phyloP scores from a whole-genome alignment of 1,140 invertebrate genomes.

The Conus ventricosus region DNA sequence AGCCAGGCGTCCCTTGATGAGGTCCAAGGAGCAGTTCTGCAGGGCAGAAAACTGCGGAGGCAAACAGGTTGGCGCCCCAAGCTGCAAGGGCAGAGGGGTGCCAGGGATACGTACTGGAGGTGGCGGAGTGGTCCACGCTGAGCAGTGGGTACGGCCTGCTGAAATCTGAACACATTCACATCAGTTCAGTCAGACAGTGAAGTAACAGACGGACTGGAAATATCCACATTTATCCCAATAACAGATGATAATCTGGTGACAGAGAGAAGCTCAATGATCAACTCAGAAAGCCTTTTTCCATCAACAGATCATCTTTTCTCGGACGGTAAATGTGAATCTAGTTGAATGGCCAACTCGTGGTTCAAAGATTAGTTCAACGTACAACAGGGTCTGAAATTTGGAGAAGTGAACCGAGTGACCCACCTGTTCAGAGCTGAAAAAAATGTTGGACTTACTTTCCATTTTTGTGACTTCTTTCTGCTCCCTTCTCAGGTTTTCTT shows the following conservation, averaged over 20 bases:
- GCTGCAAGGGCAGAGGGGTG: constrained; percentile 75
- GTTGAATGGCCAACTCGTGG: too few relatives aligned
- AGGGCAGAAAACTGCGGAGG: constrained; percentile 80
- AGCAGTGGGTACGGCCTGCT: constrained; percentile 81
- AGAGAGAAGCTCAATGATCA: background rate
- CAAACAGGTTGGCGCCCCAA: constrained; percentile 78
- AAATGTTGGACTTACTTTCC: too few relatives aligned
- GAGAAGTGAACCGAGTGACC: too few relatives aligned
- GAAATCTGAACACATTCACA: constrained; percentile 74
- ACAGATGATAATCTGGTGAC: background rate
- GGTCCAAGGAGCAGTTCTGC: constrained; percentile 75
- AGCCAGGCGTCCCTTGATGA: constrained; percentile 78
- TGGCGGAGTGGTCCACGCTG: constrained; percentile 80
- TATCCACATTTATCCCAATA: background rate
- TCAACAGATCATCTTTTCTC: too few relatives aligned
- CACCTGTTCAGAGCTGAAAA: too few relatives aligned
- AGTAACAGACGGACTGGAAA: constrained; percentile 11
- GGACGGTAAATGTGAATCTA: too few relatives aligned
- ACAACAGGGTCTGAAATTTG: too few relatives aligned
- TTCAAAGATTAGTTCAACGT: too few relatives aligned
- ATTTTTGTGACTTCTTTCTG: too few relatives aligned
- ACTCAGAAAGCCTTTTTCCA: background rate
- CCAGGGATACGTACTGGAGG: constrained; percentile 76
- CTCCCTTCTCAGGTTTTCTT: too few relatives aligned
- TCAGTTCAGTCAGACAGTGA: too few relatives aligned